Base-by-base conservation (phyloP, 30 jellyfish, hydroid and myxozoan genomes). In the Turritopsis dohrnii region DNA sequence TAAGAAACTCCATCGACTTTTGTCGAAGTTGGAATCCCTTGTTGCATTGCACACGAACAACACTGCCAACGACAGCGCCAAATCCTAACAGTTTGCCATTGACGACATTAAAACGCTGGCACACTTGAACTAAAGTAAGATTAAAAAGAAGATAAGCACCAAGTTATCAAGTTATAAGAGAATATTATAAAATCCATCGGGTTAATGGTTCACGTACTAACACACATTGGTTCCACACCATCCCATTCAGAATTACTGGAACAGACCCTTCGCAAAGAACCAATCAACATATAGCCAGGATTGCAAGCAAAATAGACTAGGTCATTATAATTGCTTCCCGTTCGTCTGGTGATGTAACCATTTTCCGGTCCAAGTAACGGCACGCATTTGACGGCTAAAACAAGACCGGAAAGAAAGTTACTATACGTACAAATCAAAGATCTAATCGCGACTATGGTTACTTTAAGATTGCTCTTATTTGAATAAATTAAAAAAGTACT, bases 171-270 rank as follows among this genome's bases (percentile, higher is more conserved):
- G 80, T 16, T 28, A 23, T 0, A 69, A 69, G 19, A 8, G 8
- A n/a, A 23, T 69, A 7, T 8, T 9, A 16, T 27, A 69, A 69
- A 69, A 23, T 69, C 28, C 77, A 69, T 41, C 30, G 77, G 16
- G 30, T 0, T 7, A 69, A 69, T 27, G 17, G 0, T 27, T 23
- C 19, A 69, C 77, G 18, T 26, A 71, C 96, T 83, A 88, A 93
- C 96, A 74, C 98, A 93, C 54, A 89, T 65, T 66, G 98, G 96
- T 20, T 85, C 87, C 29, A 74, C 71, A 25, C 88, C 92, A 8
- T 88, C 80, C 98, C 98, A 93, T 24, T 79, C 88, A 9, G 93
- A 90, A 1, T 90, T 53, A 52, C 75, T 87, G 17, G 54, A 28
- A 71, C 98, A 93, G 29, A 85, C 75, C 80, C 95, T 74, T 7